phyloP scores from a whole-genome alignment of 2,888 invertebrate genomes.

The Synergus japonicus region DNA sequence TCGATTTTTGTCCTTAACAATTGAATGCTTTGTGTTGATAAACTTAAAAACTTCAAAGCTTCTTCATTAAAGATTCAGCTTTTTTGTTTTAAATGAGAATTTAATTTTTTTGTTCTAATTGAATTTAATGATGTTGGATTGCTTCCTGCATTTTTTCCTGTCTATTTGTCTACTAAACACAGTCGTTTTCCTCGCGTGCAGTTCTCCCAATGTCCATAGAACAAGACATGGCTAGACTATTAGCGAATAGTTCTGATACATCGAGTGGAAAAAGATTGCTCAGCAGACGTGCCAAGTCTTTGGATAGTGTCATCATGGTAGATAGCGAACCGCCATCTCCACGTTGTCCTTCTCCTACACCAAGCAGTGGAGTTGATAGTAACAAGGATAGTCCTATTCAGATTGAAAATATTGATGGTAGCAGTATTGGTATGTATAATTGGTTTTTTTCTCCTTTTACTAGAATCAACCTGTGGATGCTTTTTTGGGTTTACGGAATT shows the following conservation, averaged over 20 bases:
- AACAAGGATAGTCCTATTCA: constrained; percentile 92
- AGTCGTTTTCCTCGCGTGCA: constrained; percentile 61
- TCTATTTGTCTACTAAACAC: constrained; percentile 32
- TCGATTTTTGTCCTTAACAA: constrained; percentile 44
- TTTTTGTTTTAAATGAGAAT: not conserved
- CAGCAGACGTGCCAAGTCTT: constrained; percentile 72
- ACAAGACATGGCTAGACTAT: constrained; percentile 74
- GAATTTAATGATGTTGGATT: constrained; percentile 32
- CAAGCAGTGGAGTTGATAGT: constrained; percentile 92
- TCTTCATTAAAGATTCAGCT: not conserved
- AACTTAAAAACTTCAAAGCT: constrained; percentile 18
- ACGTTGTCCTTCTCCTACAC: constrained; percentile 92
- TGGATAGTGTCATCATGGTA: constrained; percentile 73
- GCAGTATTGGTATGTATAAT: constrained; percentile 78
- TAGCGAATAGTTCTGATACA: constrained; percentile 61
- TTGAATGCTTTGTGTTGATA: constrained; percentile 48
- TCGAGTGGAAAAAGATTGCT: constrained; percentile 62
- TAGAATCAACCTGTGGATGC: constrained; percentile 15
- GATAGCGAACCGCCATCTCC: constrained; percentile 81
- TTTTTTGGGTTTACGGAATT: not conserved
- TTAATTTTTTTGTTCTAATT: constrained; percentile 35
- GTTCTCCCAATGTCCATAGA: constrained; percentile 76
- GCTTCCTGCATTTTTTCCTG: constrained; percentile 33
- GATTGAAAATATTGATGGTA: constrained; percentile 85
- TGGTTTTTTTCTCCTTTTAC: not conserved